Conservation (phyloP, 2,113 vertebrate species). For the Archilochus colubris region DNA sequence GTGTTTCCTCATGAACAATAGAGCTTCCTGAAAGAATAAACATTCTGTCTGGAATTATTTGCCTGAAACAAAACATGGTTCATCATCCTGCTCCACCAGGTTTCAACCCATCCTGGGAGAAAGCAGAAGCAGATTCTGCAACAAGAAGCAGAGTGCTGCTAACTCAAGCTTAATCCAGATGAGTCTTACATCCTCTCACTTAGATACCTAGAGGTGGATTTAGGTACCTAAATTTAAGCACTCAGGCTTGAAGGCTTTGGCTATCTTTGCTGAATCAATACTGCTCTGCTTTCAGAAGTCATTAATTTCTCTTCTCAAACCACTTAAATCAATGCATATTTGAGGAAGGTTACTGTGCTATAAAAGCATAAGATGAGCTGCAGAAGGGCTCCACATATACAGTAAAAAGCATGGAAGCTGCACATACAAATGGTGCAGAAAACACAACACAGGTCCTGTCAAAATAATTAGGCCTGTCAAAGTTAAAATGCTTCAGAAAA, state of each 20-base stretch:
- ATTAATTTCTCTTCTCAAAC: constrained; percentile 27
- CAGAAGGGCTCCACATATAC: not conserved
- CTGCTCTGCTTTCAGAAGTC: constrained; percentile 33
- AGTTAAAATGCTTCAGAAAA: not conserved
- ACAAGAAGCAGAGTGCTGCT: not conserved
- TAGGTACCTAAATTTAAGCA: constrained; percentile 29
- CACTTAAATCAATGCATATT: constrained; percentile 35
- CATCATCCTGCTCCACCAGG: not conserved
- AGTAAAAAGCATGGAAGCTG: not conserved
- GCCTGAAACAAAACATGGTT: not conserved
- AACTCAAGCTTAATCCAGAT: not conserved
- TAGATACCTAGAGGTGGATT: not conserved
- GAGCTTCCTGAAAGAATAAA: not conserved
- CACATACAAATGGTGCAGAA: not conserved
- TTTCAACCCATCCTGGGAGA: not conserved
- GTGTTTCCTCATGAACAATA: not conserved
- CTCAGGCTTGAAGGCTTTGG: constrained; percentile 18
- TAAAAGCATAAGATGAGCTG: not conserved
- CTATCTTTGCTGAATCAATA: constrained; percentile 33
- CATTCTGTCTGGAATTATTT: not conserved
- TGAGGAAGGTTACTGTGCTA: not conserved
- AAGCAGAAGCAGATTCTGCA: not conserved
- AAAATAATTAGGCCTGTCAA: not conserved
- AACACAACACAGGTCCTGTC: not conserved
- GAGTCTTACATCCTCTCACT: not conserved